Evolutionary conservation across 2,888 invertebrate genomes (phyloP), one percentile per base, ranked within the genome.

Genomic region (Caenorhabditis japonica): DNA sequence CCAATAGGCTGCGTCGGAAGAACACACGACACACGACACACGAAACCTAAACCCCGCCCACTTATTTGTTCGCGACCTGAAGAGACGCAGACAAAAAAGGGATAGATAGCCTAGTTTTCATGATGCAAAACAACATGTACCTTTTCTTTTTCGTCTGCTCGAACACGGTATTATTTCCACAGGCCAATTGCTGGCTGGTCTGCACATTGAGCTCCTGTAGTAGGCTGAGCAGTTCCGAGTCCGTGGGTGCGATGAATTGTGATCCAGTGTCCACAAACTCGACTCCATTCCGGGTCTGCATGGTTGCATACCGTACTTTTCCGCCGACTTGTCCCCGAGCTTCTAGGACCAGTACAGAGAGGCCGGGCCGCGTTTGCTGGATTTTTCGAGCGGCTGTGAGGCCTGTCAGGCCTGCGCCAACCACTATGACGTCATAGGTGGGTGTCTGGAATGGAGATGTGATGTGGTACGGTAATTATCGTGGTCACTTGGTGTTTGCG

Each of bases 331-430:
- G 75, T 13, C 74, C 75, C 3, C 77, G 41, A 0, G 75, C 79
- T 39, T 79, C 79, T 13, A 79, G 38, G 2, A 79, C 56, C 17
- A 77, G 23, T 15, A 79, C 72, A 0, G 73, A 62, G 8, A 75
- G 52, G 13, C 69, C 64, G 0, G 79, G 77, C 7, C 64, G 62
- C 12, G 53, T 68, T 60, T 53, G 58, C 52, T 71, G 72, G 39
- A 83, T 66, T 56, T 85, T 79, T 27, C 84, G 71, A 7, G 88
- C 88, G 12, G 82, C 84, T n/a, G 88, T 85, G 15, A 88, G 71
- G 1, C 88, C 88, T 2, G 88, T 87, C 7, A 88, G 83, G 27
- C 88, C 77, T 47, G 87, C 85, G 23, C 88, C 83, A 12, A 88
- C 87, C 46, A 88, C 85, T 49, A 88, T 75, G 17, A 88, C 87